Percentiles rank a stretch among this genome's conserved stretches.
phyloP scores from a whole-genome alignment of 2,113 vertebrate genomes.

The Sinocyclocheilus rhinocerous region DNA sequence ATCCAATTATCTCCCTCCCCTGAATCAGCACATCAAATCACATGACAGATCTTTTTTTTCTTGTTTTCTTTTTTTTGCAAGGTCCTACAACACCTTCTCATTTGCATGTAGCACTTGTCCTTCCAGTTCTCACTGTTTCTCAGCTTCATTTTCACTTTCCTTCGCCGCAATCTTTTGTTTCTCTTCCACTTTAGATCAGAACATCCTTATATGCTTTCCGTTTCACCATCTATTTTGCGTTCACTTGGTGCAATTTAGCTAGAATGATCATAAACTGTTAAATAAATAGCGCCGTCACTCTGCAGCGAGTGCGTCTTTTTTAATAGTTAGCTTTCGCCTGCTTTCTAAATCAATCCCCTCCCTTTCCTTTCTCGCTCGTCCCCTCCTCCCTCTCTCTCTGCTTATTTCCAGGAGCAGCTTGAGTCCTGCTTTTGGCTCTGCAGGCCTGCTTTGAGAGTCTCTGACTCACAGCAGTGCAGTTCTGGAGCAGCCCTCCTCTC shows the following conservation, averaged over 20 bases:
- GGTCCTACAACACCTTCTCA: conserved; percentile 57
- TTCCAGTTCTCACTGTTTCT: conserved; percentile 53
- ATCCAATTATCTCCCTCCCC: conserved; percentile 72
- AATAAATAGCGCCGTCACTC: neutral
- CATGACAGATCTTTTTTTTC: conserved; percentile 10
- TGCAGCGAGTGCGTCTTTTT: neutral
- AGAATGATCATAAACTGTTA: conserved; percentile 31
- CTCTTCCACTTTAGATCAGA: neutral
- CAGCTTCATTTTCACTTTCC: conserved; percentile 42
- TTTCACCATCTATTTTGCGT: conserved; percentile 2
- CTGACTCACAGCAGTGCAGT: conserved; percentile 61
- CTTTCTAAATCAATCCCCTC: conserved; percentile 35
- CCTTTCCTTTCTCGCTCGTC: conserved; percentile 34
- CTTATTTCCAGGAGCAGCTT: conserved; percentile 63
- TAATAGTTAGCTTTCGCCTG: conserved; percentile 33
- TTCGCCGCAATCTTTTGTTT: conserved; percentile 28
- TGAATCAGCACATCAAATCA: conserved; percentile 71
- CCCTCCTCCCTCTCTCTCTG: conserved; percentile 37
- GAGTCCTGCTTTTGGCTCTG: conserved; percentile 66
- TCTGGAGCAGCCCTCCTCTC: conserved; percentile 27
- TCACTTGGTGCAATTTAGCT: neutral
- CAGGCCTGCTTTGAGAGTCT: conserved; percentile 66
- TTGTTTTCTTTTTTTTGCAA: conserved; percentile 39
- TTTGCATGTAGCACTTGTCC: conserved; percentile 63
- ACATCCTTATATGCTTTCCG: neutral